Percentiles rank a stretch among this genome's conserved stretches.
Conservation (phyloP, 2,113 vertebrate species). For the Bettongia penicillata region DNA sequence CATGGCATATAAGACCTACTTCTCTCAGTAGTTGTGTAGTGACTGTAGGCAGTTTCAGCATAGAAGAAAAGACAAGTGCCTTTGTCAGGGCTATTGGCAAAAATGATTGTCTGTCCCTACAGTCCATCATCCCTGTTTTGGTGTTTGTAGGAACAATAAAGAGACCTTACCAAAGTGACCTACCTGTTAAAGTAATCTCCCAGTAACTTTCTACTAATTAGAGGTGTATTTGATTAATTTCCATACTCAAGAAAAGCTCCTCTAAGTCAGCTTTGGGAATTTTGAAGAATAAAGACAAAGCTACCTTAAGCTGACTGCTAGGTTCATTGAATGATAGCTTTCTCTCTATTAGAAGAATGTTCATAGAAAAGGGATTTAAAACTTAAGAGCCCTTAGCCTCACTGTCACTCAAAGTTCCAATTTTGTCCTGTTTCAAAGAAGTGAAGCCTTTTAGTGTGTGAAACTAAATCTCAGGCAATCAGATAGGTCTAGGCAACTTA, state of each 20-base stretch:
- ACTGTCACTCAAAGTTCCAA: neutral
- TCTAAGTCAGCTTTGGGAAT: neutral
- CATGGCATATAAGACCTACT: neutral
- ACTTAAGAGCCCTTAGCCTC: neutral
- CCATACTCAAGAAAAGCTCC: neutral
- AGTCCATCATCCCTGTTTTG: neutral
- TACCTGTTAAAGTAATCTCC: conserved; percentile 38
- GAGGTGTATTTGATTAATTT: neutral
- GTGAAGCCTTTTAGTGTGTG: neutral
- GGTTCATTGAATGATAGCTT: neutral
- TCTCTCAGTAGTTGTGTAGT: neutral
- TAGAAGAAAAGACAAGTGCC: neutral
- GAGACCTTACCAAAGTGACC: neutral
- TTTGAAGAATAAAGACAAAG: neutral
- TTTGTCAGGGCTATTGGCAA: neutral
- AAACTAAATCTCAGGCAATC: neutral
- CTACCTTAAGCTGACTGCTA: neutral
- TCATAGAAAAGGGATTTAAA: neutral
- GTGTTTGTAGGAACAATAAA: neutral
- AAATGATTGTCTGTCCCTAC: neutral
- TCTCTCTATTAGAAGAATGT: neutral
- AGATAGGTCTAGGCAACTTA: neutral
- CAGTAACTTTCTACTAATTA: conserved; percentile 59
- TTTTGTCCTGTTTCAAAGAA: neutral
- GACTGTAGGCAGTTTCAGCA: neutral